Conservation (phyloP, 2,888 invertebrate genomes). For the Acrobasis repandana region DNA sequence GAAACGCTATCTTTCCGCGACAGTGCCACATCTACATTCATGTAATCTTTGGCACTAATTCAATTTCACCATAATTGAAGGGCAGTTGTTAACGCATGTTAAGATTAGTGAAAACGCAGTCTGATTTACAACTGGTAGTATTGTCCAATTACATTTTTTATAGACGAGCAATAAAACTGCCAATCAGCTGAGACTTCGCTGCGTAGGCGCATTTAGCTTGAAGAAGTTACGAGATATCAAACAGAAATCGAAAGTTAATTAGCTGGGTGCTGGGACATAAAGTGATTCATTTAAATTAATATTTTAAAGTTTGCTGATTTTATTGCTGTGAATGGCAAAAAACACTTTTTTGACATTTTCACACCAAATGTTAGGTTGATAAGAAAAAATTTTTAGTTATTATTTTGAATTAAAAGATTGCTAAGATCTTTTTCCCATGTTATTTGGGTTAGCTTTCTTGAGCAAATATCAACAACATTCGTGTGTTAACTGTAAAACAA, state of each 20-base stretch:
- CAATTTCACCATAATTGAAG: conserved; percentile 15
- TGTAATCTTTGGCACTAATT: conserved; percentile 5
- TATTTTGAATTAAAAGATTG: no score
- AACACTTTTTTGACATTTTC: neutral
- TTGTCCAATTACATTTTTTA: conserved; percentile 58
- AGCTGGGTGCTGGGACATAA: neutral
- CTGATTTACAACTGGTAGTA: conserved; percentile 51
- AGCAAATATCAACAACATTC: no score
- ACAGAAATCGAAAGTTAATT: conserved; percentile 15
- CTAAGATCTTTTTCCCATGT: no score
- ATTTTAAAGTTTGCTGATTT: no score
- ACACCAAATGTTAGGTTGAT: no score
- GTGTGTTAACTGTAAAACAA: no score
- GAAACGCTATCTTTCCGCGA: no score
- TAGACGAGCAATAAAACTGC: conserved; percentile 39
- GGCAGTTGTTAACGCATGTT: conserved; percentile 9
- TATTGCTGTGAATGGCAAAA: no score
- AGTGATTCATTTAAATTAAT: neutral
- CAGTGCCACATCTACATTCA: neutral
- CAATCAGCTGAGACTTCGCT: conserved; percentile 1
- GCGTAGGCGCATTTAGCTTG: neutral
- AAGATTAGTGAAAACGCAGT: conserved; percentile 35
- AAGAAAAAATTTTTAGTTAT: no score
- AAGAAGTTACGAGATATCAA: conserved; percentile 8
- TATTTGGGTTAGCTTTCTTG: no score